phyloP scores from a whole-genome alignment of 2,888 invertebrate genomes.

The Sinohyriopsis cumingii region DNA sequence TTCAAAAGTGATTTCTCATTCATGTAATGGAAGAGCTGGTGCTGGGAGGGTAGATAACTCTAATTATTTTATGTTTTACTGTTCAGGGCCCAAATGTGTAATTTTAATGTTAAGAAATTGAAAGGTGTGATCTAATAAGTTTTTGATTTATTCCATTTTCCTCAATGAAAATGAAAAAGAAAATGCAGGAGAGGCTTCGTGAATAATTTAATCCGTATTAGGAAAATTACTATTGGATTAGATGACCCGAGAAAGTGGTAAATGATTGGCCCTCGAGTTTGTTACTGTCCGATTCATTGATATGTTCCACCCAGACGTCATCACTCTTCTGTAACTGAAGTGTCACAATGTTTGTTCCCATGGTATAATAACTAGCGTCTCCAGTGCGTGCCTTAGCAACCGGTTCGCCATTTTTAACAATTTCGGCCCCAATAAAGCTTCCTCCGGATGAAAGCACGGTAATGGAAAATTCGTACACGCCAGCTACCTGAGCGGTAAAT shows the following conservation, averaged over 20 bases:
- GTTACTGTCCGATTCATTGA: slow-evolving; percentile 25
- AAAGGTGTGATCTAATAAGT: no score
- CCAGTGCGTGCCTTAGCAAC: slow-evolving; percentile 22
- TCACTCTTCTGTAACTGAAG: slow-evolving; percentile 23
- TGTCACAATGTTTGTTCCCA: slow-evolving; percentile 33
- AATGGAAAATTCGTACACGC: slow-evolving; percentile 28
- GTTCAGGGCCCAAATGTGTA: no score
- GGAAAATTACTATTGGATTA: slow-evolving; percentile 12
- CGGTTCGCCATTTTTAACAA: slow-evolving; percentile 21
- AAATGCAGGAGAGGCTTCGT: no score
- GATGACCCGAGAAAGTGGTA: slow-evolving; percentile 31
- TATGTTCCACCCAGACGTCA: slow-evolving; percentile 33
- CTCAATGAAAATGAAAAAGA: no score
- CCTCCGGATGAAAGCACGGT: slow-evolving; percentile 20
- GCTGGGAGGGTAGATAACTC: no score
- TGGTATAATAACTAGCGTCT: slow-evolving; percentile 29
- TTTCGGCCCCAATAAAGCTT: slow-evolving; percentile 17
- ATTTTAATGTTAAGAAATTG: no score
- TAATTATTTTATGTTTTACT: no score
- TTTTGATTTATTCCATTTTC: no score
- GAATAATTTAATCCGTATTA: no score
- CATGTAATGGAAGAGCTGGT: no score
- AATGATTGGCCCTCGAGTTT: slow-evolving; percentile 24
- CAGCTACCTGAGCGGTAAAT: slow-evolving; percentile 34
- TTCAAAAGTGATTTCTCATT: no score